Evolutionary conservation across 2,888 invertebrate species (phyloP).

Genomic region (Melanostoma scalare): DNA sequence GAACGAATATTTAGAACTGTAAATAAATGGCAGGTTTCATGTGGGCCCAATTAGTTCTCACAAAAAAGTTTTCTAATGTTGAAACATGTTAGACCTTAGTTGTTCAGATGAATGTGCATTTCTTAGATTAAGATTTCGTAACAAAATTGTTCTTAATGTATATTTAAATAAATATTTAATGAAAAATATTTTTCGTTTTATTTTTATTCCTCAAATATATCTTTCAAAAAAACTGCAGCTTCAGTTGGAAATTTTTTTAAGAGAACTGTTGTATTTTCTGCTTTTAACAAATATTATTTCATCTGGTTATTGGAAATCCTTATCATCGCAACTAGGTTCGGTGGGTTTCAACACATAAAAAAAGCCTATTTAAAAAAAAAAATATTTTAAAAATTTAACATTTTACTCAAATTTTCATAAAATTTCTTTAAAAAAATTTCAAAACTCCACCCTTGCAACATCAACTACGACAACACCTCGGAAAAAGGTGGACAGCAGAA

Average conservation of each 20-base stretch:
- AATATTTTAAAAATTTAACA: not conserved
- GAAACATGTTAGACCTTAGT: constrained; percentile 47
- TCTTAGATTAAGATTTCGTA: constrained; percentile 57
- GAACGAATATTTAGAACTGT: constrained; percentile 34
- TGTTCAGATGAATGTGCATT: constrained; percentile 69
- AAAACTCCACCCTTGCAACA: too few species aligned
- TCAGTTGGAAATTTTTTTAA: too few species aligned
- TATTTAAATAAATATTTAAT: constrained; percentile 61
- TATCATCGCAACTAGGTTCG: too few species aligned
- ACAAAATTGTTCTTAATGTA: constrained; percentile 45
- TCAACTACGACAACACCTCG: too few species aligned
- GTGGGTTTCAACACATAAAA: too few species aligned
- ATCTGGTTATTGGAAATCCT: too few species aligned
- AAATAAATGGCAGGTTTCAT: constrained; percentile 68
- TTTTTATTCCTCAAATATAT: not conserved
- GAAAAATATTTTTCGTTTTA: constrained; percentile 2
- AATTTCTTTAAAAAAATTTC: too few species aligned
- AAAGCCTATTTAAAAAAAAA: not conserved
- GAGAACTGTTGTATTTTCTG: too few species aligned
- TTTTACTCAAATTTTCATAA: too few species aligned
- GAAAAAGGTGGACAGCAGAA: too few species aligned
- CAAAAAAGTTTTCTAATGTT: constrained; percentile 28
- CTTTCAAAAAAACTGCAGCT: too few species aligned
- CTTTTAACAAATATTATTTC: too few species aligned
- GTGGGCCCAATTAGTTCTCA: constrained; percentile 69